Conservation (phyloP, 2,888 invertebrate species). For the Ophion obscuratus region DNA sequence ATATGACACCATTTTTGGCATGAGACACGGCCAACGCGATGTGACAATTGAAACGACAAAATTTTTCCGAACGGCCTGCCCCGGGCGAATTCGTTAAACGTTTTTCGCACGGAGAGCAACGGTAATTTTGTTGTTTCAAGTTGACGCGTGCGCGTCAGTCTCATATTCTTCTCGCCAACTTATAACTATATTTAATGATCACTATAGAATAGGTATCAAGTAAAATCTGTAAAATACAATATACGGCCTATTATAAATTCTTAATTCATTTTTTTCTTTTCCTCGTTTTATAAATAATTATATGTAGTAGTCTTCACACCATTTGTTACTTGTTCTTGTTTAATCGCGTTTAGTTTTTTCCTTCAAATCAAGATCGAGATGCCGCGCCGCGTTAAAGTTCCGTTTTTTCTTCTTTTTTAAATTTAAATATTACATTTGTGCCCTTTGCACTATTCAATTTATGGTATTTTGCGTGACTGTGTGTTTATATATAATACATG, state of each 20-base stretch:
- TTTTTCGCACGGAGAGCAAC: slow-evolving; percentile 24
- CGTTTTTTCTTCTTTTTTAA: slow-evolving; percentile 68
- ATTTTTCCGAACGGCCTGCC: background rate
- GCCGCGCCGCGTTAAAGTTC: slow-evolving; percentile 73
- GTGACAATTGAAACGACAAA: slow-evolving; percentile 62
- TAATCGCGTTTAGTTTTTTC: slow-evolving; percentile 22
- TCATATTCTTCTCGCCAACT: slow-evolving; percentile 75
- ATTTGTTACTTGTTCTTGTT: slow-evolving; percentile 76
- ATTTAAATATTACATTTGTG: slow-evolving; percentile 84
- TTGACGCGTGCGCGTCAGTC: slow-evolving; percentile 67
- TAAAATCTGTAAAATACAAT: slow-evolving; percentile 84
- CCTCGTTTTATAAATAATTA: slow-evolving; percentile 81
- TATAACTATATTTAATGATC: slow-evolving; percentile 75
- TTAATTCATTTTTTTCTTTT: slow-evolving; percentile 73
- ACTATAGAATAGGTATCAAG: slow-evolving; percentile 78
- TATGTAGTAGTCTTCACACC: slow-evolving; percentile 84
- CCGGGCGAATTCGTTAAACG: slow-evolving; percentile 25
- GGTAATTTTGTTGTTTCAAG: slow-evolving; percentile 57
- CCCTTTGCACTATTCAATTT: slow-evolving; percentile 81
- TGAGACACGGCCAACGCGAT: slow-evolving; percentile 15
- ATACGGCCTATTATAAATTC: slow-evolving; percentile 82
- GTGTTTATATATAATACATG: slow-evolving; percentile 68
- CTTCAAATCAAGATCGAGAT: slow-evolving; percentile 74
- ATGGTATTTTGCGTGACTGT: slow-evolving; percentile 68
- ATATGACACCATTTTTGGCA: slow-evolving; percentile 76